These are phyloP conservation scores for Melikaiella ostensackeni DNA, from an alignment of 2,888 invertebrate species.

Conservation along the genomic window DNA sequence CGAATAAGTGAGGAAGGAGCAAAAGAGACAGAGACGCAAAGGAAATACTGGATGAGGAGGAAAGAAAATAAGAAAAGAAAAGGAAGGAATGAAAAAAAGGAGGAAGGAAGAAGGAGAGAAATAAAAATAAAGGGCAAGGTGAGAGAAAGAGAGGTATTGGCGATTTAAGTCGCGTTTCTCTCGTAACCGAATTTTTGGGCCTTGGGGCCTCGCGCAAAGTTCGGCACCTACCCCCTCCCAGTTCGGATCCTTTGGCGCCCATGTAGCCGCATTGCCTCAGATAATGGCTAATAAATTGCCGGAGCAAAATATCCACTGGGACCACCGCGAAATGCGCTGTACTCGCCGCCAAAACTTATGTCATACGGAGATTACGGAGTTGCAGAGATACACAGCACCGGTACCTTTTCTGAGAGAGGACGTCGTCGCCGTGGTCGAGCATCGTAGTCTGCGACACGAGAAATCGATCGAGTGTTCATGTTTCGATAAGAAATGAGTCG, in stretches of 20 bases:
- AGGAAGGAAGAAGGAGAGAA: conserved; percentile 18
- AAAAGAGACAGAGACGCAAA: not conserved
- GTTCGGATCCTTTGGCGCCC: conserved; percentile 57
- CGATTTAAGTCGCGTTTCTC: conserved; percentile 49
- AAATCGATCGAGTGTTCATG: conserved; percentile 47
- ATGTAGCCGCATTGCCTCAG: conserved; percentile 74
- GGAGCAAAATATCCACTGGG: conserved; percentile 63
- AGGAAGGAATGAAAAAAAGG: conserved; percentile 26
- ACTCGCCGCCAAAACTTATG: conserved; percentile 51
- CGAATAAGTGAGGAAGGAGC: not conserved
- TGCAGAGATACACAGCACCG: conserved; percentile 8
- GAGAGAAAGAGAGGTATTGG: conserved; percentile 44
- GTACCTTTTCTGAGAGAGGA: not conserved
- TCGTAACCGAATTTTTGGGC: conserved; percentile 51
- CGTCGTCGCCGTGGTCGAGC: not conserved
- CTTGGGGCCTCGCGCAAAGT: conserved; percentile 46
- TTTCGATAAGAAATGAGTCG: conserved; percentile 17
- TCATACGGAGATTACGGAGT: conserved; percentile 59
- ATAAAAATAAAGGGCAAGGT: conserved; percentile 1
- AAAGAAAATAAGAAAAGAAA: conserved; percentile 14
- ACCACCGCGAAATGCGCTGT: conserved; percentile 65
- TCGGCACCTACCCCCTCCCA: conserved; percentile 28
- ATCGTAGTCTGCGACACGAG: conserved; percentile 53
- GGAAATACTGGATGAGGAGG: not conserved
- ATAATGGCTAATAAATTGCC: conserved; percentile 76